Conservation (phyloP, 1,140 invertebrate genomes). For the Dendrolimus punctatus region DNA sequence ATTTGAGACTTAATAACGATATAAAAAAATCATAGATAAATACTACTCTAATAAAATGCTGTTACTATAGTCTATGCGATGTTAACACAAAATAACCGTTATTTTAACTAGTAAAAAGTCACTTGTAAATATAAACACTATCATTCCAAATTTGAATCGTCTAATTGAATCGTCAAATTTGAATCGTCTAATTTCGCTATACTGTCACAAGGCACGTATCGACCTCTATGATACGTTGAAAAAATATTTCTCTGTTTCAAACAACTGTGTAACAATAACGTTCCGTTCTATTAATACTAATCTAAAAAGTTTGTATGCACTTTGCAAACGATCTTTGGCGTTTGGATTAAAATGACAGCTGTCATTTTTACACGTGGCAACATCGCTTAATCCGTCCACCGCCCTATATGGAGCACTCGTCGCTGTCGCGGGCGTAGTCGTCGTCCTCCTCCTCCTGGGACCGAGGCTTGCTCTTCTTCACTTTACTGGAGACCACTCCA, state of each 20-base stretch:
- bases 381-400: slow-evolving; percentile 8
- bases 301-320: neutral
- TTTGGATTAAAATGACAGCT: slow-evolving; percentile 13
- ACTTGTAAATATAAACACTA: slow-evolving; percentile 4
- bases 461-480: slow-evolving; percentile 34
- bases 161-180: too few species aligned
- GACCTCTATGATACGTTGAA: slow-evolving; percentile 55
- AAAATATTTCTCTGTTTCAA: slow-evolving; percentile 52
- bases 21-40: slow-evolving; percentile 27
- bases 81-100: slow-evolving; percentile 37
- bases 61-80: slow-evolving; percentile 40
- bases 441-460: slow-evolving; percentile 62
- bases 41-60: slow-evolving; percentile 49
- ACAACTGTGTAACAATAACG: slow-evolving; percentile 13
- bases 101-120: slow-evolving; percentile 1
- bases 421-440: slow-evolving; percentile 74
- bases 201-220: slow-evolving; percentile 59
- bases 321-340: slow-evolving; percentile 34
- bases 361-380: slow-evolving; percentile 8
- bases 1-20: slow-evolving; percentile 24
- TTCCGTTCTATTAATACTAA: slow-evolving; percentile 2
- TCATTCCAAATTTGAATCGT: slow-evolving; percentile 6
- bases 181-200: slow-evolving; percentile 30
- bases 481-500: slow-evolving; percentile 49
- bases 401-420: slow-evolving; percentile 72